Base-by-base conservation (phyloP, 2,888 invertebrate genomes). In the Zele albiditarsus region DNA sequence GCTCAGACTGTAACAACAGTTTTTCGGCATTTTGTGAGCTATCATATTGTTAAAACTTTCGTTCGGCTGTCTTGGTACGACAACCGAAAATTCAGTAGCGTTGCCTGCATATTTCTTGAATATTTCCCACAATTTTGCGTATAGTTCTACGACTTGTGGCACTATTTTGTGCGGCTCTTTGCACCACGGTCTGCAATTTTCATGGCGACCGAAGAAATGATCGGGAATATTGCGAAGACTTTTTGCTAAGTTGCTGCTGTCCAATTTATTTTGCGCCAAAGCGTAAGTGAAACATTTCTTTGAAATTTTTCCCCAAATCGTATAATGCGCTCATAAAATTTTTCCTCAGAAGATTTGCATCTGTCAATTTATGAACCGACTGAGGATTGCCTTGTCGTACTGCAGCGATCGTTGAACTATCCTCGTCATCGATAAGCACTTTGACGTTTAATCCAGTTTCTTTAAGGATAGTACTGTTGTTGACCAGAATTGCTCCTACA, bases 401-500 rank as follows among this genome's bases (percentile, higher is more conserved):
- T 20, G 80, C 78, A 38, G 82, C 80, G 31, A 83, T 82, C 2
- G 78, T 82, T 8, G 79, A 77, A 28, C 80, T 80, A 67, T 84
- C 83, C 63, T 83, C 81, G 70, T 84, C 82, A 6, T 80, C 83
- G 23, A 83, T 73, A 10, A 84, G 25, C 63, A 82, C 80, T 66
- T 73, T 74, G 27, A 82, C 81, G 49, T 80, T 77, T 10, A 81
- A 46, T 42, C 74, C 71, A 60, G 58, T 25, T 20, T 82, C 72
- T 76, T 80, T 79, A 14, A 83, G 68, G 73, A 82, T 77, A 2
- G 23, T 62, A 69, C 81, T 83, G 3, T 72, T 58, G 66, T 79
- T 72, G 8, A 63, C 60, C 14, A 81, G 10, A 10, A 72, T 23
- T 16, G 71, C 79, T 3, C 73, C 80, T 20, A 76, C 77, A 74